A percentile compares a stretch with the other conserved stretches of the same genome.
Evolutionary conservation across 2,888 invertebrate genomes (phyloP).

Genomic region (Pyralis farinalis): DNA sequence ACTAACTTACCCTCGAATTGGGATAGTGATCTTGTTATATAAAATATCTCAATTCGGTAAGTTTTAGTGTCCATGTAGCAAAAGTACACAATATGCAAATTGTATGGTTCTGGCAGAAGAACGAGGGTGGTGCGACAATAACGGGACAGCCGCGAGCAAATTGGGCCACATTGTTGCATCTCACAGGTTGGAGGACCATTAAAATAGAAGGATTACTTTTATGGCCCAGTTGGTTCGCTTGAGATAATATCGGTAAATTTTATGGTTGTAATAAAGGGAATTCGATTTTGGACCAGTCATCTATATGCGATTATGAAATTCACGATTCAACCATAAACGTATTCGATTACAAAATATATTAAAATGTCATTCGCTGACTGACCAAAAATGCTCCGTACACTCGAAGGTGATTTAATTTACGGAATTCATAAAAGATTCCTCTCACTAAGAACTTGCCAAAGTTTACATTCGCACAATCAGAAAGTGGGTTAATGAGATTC

Average conservation of each 20-base stretch:
- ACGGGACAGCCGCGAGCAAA: constrained; percentile 42
- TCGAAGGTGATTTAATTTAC: constrained; percentile 59
- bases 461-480: constrained; percentile 76
- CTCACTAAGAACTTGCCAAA: constrained; percentile 65
- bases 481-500: constrained; percentile 80
- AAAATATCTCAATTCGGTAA: constrained; percentile 8
- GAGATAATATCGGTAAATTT: constrained; percentile 78
- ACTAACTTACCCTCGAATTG: constrained; percentile 20
- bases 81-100: constrained; percentile 32
- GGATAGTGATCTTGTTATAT: constrained; percentile 5
- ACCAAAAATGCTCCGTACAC: constrained; percentile 17
- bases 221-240: constrained; percentile 68
- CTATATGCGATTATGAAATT: constrained; percentile 65
- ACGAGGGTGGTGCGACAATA: constrained; percentile 33
- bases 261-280: constrained; percentile 74
- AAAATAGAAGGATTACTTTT: constrained; percentile 78
- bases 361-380: constrained; percentile 5
- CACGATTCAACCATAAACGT: constrained; percentile 39
- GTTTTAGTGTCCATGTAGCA: constrained; percentile 5
- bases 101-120: constrained; percentile 29
- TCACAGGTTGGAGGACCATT: constrained; percentile 71
- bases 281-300: constrained; percentile 74
- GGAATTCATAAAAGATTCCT: constrained; percentile 62
- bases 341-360: constrained; percentile 25
- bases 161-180: constrained; percentile 69